phyloP scores from a whole-genome alignment of 2,888 invertebrate genomes.

The Ceraclea dissimilis region DNA sequence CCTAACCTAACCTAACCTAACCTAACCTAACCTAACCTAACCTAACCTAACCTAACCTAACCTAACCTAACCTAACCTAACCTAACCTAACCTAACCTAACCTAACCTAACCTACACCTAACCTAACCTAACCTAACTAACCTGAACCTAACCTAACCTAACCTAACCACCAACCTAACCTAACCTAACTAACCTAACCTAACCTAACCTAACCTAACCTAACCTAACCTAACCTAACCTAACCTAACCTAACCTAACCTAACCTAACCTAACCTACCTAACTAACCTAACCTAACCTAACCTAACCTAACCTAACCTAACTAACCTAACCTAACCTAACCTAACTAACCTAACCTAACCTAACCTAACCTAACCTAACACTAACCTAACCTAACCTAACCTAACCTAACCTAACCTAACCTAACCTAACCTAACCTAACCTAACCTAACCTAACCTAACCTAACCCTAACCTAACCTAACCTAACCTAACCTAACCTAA shows the following conservation, averaged over 20 bases:
- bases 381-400: constrained; percentile 10
- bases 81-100: constrained; percentile 15
- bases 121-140: constrained; percentile 12
- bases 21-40: constrained; percentile 14
- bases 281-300: constrained; percentile 14
- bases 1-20: constrained; percentile 13
- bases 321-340: constrained; percentile 7
- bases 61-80: constrained; percentile 12
- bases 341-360: constrained; percentile 6
- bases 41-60: constrained; percentile 14
- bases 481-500: constrained; percentile 18
- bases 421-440: constrained; percentile 25
- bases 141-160: constrained; percentile 1
- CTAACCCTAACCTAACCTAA: constrained; percentile 24
- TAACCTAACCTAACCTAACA: constrained; percentile 10
- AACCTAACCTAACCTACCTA: constrained; percentile 14
- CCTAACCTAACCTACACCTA: constrained; percentile 15
- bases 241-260: constrained; percentile 14
- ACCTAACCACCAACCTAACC: background rate
- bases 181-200: background rate
- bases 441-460: constrained; percentile 26
- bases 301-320: constrained; percentile 15
- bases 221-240: constrained; percentile 14
- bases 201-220: constrained; percentile 11
- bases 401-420: constrained; percentile 13